Evolutionary conservation across 2,113 vertebrate species (phyloP).

Genomic region (Glareola pratincola): DNA sequence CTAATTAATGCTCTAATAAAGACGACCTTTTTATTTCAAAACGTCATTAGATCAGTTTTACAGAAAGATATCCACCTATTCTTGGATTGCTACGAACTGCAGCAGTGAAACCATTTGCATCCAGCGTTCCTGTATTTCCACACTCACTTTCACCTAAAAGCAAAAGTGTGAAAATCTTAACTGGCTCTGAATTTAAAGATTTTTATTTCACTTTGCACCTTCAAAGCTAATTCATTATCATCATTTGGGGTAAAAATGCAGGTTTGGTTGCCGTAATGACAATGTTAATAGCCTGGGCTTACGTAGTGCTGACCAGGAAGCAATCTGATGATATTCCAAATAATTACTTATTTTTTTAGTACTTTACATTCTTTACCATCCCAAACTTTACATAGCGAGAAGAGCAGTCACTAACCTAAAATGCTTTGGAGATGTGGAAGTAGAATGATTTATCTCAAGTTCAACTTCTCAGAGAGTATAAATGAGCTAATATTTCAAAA

Average conservation of each 20-base stretch:
- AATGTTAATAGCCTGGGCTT: not conserved
- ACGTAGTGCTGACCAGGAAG: not conserved
- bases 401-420: not conserved
- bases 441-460: not conserved
- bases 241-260: not conserved
- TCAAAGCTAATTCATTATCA: not conserved
- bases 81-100: not conserved
- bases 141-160: not conserved
- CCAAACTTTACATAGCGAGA: not conserved
- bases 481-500: not conserved
- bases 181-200: not conserved
- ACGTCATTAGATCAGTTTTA: not conserved
- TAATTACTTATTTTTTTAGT: not conserved
- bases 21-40: not conserved
- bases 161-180: not conserved
- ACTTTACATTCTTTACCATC: not conserved
- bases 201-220: not conserved
- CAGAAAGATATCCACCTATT: not conserved
- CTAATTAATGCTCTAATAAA: not conserved
- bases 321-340: not conserved
- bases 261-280: not conserved
- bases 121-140: not conserved
- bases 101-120: not conserved
- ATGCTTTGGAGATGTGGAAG: not conserved
- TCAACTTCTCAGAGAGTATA: not conserved